Base-by-base conservation (phyloP, 64 coral and sea anemone genomes). In the Acropora yongei region DNA sequence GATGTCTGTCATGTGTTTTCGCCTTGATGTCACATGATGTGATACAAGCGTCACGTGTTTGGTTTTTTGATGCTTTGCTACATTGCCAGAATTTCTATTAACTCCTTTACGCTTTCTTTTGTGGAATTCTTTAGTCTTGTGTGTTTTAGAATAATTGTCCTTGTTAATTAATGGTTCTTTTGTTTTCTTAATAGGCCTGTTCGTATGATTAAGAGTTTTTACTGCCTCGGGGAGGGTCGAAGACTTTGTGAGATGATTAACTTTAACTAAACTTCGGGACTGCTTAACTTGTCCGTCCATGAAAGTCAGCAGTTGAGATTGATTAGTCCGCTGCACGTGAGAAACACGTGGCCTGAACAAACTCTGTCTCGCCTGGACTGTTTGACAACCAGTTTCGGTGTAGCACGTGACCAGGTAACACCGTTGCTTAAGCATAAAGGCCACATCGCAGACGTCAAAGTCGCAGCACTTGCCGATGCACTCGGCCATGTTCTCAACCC, bases 371-470 rank as follows among this genome's bases (percentile, higher is more conserved):
- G 94, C 91, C 20, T 63, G 74, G 44, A 99, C 89, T 30, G 87
- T 88, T 72, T 91, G 79, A 69, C 97, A 99, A 46, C 89, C 74
- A 16, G 93, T 41, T n/a, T 63, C 47, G 74, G 86, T 88, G 2
- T 85, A 81, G 74, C 97, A 99, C 16, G 91, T 96, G 49, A 96
- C 97, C 17, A 99, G 91, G 18, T 93, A 96, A 16, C 97, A 99
- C 49, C 80, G 91, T 17, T 92, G 78, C 7, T 91, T 80, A 47
- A 96, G 78, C 97, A 99, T 92, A 60, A 99, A 93, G 16, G 97
- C 91, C 20, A 99, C 76, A 88, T 99, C 88, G 78, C 97, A 99
- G 50, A 84, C 71, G 48, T 88, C 87, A 49, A 73, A 88, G 49
- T 40, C 46, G 80, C 97, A 99, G 73, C 97, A 99, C 68, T 84